Conservation (phyloP, 2,888 invertebrate genomes). For the Gandaritis pyraliata region DNA sequence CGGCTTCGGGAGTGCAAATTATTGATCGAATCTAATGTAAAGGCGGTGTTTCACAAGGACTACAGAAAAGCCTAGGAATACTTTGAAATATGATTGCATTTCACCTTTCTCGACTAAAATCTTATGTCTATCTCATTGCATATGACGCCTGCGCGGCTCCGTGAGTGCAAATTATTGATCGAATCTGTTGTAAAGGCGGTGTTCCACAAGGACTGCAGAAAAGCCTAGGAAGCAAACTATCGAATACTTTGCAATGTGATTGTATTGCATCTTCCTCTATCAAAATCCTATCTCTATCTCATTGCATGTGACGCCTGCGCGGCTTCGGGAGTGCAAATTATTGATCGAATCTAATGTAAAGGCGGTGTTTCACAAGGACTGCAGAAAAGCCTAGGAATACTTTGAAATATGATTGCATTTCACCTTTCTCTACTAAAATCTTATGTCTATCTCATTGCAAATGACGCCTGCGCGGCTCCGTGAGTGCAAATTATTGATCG, state of each 20-base stretch:
- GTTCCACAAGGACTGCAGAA: no score
- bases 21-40: not conserved
- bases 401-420: not conserved
- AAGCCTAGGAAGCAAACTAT: no score
- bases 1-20: not conserved
- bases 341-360: conserved; percentile 7
- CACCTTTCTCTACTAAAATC: not conserved
- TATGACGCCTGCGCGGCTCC: conserved; percentile 17
- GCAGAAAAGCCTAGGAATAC: no score
- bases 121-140: conserved; percentile 1
- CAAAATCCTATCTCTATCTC: not conserved
- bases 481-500: conserved; percentile 19
- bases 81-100: not conserved
- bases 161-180: not conserved
- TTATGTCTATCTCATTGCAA: conserved; percentile 1
- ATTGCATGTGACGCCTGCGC: conserved; percentile 17
- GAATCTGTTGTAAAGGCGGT: no score
- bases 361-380: not conserved
- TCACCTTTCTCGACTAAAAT: not conserved
- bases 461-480: no score
- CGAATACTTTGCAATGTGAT: not conserved
- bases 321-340: conserved; percentile 2
- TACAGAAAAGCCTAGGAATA: no score
- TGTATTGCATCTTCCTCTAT: not conserved
- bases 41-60: not conserved